These are phyloP conservation scores for Antedon mediterranea DNA, from an alignment of 53 echinoderm and acorn worm genomes.

Conservation along the genomic window DNA sequence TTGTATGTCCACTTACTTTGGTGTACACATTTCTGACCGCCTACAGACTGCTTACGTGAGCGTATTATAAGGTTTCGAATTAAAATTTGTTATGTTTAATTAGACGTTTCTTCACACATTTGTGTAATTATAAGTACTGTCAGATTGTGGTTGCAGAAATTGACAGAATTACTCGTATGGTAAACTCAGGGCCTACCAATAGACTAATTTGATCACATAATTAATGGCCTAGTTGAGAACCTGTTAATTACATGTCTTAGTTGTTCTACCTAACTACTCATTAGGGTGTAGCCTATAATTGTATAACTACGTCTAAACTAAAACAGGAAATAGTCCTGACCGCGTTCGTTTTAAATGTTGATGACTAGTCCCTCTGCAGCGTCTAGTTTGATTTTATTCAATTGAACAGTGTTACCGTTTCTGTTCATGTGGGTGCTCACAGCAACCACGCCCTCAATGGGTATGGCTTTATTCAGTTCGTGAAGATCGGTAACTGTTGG, in stretches of 20 bases:
- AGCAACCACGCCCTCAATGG: constrained; percentile 47
- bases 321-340: neutral
- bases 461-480: constrained; percentile 40
- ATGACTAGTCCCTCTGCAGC: constrained; percentile 64
- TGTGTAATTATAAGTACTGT: too few species aligned
- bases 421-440: constrained; percentile 30
- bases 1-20: too few species aligned
- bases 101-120: too few species aligned
- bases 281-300: neutral
- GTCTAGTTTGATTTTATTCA: constrained; percentile 49
- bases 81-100: too few species aligned
- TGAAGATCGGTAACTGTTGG: constrained; percentile 4
- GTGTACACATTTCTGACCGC: too few species aligned
- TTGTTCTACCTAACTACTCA: neutral
- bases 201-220: neutral
- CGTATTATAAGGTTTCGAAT: too few species aligned
- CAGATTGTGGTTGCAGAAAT: too few species aligned
- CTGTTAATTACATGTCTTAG: neutral
- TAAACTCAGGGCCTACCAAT: neutral
- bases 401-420: constrained; percentile 41
- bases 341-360: neutral
- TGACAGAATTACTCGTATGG: too few species aligned
- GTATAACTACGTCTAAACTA: neutral
- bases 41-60: too few species aligned
- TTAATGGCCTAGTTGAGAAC: neutral